Base-by-base conservation (phyloP, 2,113 vertebrate genomes). In the Catagonus wagneri region DNA sequence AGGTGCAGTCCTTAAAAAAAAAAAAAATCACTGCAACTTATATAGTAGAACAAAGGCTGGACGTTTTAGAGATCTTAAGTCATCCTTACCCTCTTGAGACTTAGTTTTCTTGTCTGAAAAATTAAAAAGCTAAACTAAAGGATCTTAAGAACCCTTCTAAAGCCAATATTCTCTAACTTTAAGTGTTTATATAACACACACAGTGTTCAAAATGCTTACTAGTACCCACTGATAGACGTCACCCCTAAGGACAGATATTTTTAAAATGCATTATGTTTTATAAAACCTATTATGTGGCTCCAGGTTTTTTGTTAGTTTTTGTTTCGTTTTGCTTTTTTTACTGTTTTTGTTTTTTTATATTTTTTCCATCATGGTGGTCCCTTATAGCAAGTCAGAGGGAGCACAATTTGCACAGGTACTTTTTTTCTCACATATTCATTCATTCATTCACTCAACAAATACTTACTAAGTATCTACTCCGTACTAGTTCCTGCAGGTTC, bases 31-130 rank as follows among this genome's bases (percentile, higher is more conserved):
- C n/a, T n/a, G 13, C 1, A n/a, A 80, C 89, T 93, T 39, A 76
- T 79, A 1, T 32, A 60, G 25, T 52, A 80, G 29, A 88, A 81
- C 36, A 90, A 87, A 7, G 13, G 78, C 27, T 91, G 34, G 12
- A 81, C 72, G n/a, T 72, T 86, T 93, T 54, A 75, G 34, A 66
- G 27, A 56, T 92, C 50, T 83, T 15, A 93, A 52, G 13, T 69
- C 17, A 78, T 88, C 27, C 83, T 85, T 83, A 71, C 56, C 69
- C 34, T 92, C 19, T 69, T 69, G 65, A 61, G 58, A 89, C 68
- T 87, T 96, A 56, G 16, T 65, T 94, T 94, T 44, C 81, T 86
- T 32, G 52, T 8, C 34, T 65, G 27, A 94, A 92, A 96, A 95
- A 84, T 80, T 84, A 29, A 81, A 92, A 95, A 69, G 7, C 63